These are phyloP conservation scores for Tachina grossa DNA, from an alignment of 2,888 invertebrate genomes.

Conservation along the genomic window DNA sequence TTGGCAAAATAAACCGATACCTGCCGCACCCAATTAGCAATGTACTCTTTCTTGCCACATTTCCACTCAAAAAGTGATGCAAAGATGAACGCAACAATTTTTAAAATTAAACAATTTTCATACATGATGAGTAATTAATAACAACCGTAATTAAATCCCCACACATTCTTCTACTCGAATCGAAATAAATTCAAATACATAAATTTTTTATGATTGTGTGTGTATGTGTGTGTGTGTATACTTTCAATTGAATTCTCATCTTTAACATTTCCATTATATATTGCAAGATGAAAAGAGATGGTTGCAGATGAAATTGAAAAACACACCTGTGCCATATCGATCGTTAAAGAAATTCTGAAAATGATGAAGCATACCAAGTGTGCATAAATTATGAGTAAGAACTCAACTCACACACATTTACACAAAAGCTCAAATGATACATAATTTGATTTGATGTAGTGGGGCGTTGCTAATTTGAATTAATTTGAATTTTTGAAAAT, in stretches of 20 bases:
- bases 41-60: slow-evolving; percentile 21
- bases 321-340: slow-evolving; percentile 73
- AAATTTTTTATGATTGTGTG: slow-evolving; percentile 3
- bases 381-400: slow-evolving; percentile 63
- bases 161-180: slow-evolving; percentile 55
- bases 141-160: slow-evolving; percentile 52
- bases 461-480: slow-evolving; percentile 76
- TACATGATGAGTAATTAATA: slow-evolving; percentile 74
- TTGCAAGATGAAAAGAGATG: slow-evolving; percentile 31
- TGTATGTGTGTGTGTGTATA: slow-evolving; percentile 31
- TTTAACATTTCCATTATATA: slow-evolving; percentile 50
- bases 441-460: slow-evolving; percentile 65
- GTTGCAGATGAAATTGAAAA: slow-evolving; percentile 30
- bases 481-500: slow-evolving; percentile 73
- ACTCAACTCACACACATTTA: slow-evolving; percentile 33
- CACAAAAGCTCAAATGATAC: slow-evolving; percentile 30
- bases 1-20: slow-evolving; percentile 40
- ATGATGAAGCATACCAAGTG: slow-evolving; percentile 64
- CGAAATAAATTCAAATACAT: not conserved
- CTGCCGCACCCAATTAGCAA: slow-evolving; percentile 60
- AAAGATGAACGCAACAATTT: slow-evolving; percentile 67
- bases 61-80: slow-evolving; percentile 46
- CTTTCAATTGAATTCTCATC: slow-evolving; percentile 67
- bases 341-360: slow-evolving; percentile 63
- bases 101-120: slow-evolving; percentile 54